Evolutionary conservation across 64 coral and sea anemone genomes (phyloP).

Genomic region (Acropora tenuis): DNA sequence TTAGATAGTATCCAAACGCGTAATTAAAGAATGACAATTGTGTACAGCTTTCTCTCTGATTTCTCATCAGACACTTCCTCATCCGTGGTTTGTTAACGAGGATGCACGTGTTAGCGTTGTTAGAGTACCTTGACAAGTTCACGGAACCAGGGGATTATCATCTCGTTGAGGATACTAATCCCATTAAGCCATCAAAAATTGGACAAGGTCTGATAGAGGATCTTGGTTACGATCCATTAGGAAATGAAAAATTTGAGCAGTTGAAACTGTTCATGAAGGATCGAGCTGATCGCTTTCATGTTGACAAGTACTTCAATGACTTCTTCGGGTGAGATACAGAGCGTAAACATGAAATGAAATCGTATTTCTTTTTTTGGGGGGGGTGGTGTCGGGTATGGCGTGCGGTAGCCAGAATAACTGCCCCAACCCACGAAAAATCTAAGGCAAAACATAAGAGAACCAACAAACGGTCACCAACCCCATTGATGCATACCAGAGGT

Average conservation of each 20-base stretch:
- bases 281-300: slow-evolving; percentile 32
- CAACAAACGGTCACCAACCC: too few relatives aligned
- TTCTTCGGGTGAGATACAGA: slow-evolving; percentile 56
- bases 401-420: too few relatives aligned
- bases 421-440: too few relatives aligned
- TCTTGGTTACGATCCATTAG: neutral
- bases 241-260: neutral
- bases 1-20: too few relatives aligned
- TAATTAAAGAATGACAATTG: too few relatives aligned
- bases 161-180: slow-evolving; percentile 62
- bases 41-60: neutral
- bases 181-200: neutral
- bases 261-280: slow-evolving; percentile 47
- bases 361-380: too few relatives aligned
- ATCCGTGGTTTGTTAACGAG: slow-evolving; percentile 70
- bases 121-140: slow-evolving; percentile 61
- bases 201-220: slow-evolving; percentile 40
- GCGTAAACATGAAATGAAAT: too few relatives aligned
- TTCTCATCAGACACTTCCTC: slow-evolving; percentile 35
- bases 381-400: too few relatives aligned
- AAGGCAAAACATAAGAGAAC: too few relatives aligned
- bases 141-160: slow-evolving; percentile 55
- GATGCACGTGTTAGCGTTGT: slow-evolving; percentile 57
- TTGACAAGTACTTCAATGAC: slow-evolving; percentile 64
- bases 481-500: too few relatives aligned